Conservation (phyloP, 2,113 vertebrate species). For the Piliocolobus tephrosceles region DNA sequence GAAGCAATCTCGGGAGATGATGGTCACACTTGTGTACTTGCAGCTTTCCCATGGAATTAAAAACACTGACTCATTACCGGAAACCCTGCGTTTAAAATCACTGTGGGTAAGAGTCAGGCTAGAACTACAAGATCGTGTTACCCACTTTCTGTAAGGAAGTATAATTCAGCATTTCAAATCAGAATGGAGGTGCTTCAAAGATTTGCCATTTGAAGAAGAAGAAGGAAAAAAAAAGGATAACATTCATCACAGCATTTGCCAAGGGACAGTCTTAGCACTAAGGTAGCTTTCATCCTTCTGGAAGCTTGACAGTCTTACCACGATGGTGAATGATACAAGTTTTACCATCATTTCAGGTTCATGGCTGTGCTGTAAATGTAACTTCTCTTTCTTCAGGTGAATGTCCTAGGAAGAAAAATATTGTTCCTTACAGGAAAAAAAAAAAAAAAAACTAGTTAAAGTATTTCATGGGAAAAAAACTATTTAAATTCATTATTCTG, state of each 20-base stretch:
- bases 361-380: neutral
- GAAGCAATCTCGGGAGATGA: no score
- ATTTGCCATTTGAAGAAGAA: neutral
- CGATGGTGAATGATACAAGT: neutral
- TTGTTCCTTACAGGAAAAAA: slow-evolving; percentile 31
- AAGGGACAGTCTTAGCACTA: fast-evolving
- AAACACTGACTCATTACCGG: neutral
- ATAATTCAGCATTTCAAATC: neutral
- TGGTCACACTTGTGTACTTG: neutral
- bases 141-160: neutral
- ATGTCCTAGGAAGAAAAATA: slow-evolving; percentile 62
- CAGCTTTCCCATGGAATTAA: neutral
- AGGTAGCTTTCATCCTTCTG: fast-evolving
- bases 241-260: neutral
- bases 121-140: fast-evolving
- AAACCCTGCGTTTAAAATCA: neutral
- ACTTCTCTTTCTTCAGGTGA: slow-evolving; percentile 46
- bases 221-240: neutral
- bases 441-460: slow-evolving; percentile 47
- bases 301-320: fast-evolving
- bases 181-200: neutral
- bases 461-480: slow-evolving; percentile 43
- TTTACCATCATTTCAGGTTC: slow-evolving; percentile 21
- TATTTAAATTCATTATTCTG: slow-evolving; percentile 76
- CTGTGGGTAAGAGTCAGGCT: neutral